Percentiles rank a stretch among this genome's conserved stretches.
Evolutionary conservation across 1,140 invertebrate species (phyloP).

Genomic region (Drosophila rhopaloa): DNA sequence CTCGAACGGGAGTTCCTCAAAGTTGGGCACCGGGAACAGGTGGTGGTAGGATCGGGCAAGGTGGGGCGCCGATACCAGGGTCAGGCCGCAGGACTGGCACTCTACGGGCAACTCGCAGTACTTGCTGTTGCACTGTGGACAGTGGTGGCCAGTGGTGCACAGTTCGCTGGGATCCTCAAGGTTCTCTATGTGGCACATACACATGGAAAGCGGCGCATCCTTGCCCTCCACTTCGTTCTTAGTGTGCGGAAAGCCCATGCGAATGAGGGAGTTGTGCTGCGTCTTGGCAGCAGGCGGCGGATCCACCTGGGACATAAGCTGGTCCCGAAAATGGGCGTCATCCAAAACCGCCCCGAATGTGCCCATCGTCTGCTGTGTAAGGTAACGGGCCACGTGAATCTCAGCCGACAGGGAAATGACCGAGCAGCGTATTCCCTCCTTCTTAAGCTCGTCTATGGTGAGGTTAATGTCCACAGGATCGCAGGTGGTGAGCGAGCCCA

Average conservation of each 20-base stretch:
- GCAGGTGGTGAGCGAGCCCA: conserved; percentile 97
- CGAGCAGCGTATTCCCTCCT: conserved; percentile 93
- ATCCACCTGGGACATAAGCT: conserved; percentile 91
- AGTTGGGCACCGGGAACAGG: conserved; percentile 95
- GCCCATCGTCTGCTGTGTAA: conserved; percentile 91
- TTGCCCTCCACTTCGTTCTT: conserved; percentile 85
- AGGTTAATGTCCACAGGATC: conserved; percentile 96
- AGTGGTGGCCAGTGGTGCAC: conserved; percentile 94
- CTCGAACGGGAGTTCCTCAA: conserved; percentile 89
- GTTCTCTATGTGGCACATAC: conserved; percentile 95
- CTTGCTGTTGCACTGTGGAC: conserved; percentile 98
- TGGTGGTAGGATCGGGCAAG: conserved; percentile 98
- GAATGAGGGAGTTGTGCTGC: conserved; percentile 93
- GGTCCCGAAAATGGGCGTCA: conserved; percentile 94
- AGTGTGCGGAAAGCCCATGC: conserved; percentile 96
- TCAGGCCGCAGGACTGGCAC: conserved; percentile 97
- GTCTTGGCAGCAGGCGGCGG: conserved; percentile 94
- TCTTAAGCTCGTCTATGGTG: conserved; percentile 91
- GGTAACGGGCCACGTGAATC: conserved; percentile 93
- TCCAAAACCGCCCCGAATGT: conserved; percentile 89
- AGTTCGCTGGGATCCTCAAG: conserved; percentile 88
- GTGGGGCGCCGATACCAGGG: conserved; percentile 98
- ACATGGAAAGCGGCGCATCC: conserved; percentile 90
- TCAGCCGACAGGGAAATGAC: conserved; percentile 98
- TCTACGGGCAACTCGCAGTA: conserved; percentile 99